A percentile compares a stretch with the other conserved stretches of the same genome.
These are phyloP conservation scores for Callopanchax toddi DNA, from an alignment of 2,113 vertebrate genomes.

Conservation along the genomic window DNA sequence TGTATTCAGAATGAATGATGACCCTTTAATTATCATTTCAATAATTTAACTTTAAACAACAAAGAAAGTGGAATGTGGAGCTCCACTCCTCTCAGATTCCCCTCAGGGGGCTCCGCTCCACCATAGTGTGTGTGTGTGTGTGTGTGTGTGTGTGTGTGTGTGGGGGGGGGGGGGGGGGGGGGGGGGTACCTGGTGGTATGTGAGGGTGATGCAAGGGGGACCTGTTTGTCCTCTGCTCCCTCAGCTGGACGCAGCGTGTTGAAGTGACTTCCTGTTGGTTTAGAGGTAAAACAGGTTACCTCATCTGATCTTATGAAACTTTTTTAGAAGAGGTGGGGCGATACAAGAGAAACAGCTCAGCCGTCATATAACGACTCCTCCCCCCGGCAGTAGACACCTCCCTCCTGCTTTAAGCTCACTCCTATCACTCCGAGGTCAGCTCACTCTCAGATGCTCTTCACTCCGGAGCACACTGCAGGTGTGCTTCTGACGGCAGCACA, in stretches of 20 bases:
- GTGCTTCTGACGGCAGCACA: conserved; percentile 21
- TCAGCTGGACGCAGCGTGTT: too few species aligned
- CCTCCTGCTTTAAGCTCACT: conserved; percentile 35
- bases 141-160: conserved; percentile 17
- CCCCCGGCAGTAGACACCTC: conserved; percentile 31
- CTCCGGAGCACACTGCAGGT: conserved; percentile 17
- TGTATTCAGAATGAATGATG: too few species aligned
- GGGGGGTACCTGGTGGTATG: too few species aligned
- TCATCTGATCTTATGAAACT: conserved; percentile 36
- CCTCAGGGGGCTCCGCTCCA: conserved; percentile 4
- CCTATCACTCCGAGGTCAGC: conserved; percentile 26
- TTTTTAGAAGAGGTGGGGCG: conserved; percentile 6
- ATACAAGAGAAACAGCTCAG: conserved; percentile 15
- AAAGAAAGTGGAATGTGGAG: background rate
- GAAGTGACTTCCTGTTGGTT: background rate
- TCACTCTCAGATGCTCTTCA: conserved; percentile 8
- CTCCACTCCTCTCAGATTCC: conserved; percentile 23
- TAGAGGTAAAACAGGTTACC: conserved; percentile 3
- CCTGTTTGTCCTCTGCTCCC: too few species aligned
- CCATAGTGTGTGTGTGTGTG: too few species aligned
- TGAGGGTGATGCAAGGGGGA: too few species aligned
- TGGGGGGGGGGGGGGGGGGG: too few species aligned
- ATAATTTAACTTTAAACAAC: background rate
- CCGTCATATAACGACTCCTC: conserved; percentile 34
- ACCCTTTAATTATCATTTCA: background rate